Evolutionary conservation across 2,888 invertebrate species (phyloP), one percentile per base, ranked within the genome.

Genomic region (Hemaris fuciformis): DNA sequence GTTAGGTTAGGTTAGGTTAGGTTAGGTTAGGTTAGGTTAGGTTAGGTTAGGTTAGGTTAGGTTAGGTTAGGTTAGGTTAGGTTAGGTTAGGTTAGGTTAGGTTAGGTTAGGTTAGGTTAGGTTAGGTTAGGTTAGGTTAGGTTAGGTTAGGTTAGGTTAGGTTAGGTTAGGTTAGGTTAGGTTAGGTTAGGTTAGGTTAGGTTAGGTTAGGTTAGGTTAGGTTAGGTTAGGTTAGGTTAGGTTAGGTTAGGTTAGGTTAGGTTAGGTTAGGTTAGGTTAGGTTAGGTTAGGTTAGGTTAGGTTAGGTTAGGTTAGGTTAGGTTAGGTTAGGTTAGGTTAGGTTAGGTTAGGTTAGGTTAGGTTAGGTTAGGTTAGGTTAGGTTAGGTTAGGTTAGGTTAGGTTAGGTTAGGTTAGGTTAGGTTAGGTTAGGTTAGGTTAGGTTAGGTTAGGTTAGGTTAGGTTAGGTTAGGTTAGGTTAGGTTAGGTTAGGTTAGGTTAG

Each of bases 391-490:
- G 60, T 62, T 62, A 59, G 65, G 58, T 62, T 61, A 61, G 59
- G 62, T 53, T 60, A 61, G 60, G 59, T 60, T 62, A 53, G 60
- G 45, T 45, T 60, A 34, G 57, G 62, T 45, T 57, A 48, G 64
- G 62, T 62, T 61, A 59, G 64, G 61, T 60, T 62, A 60, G 64
- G 64, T 62, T 59, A 45, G 68, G 70, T 70, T 72, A 68, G 68
- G 69, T 66, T 69, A 65, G 69, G 67, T 68, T 71, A 68, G 69
- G 67, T 69, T 69, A 66, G 67, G 67, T 66, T 68, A 69, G 68
- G 67, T 66, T 69, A 68, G 64, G 66, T 67, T 68, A 66, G 59
- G 59, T 64, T 60, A 59, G 64, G 60, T 61, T 61, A 59, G 64
- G 57, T 61, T 59, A 59, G 57, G 60, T 43, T 59, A 59, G 59